Evolutionary conservation across 2,113 vertebrate genomes (phyloP), one percentile per base, ranked within the genome.

Genomic region (Gallinago media): DNA sequence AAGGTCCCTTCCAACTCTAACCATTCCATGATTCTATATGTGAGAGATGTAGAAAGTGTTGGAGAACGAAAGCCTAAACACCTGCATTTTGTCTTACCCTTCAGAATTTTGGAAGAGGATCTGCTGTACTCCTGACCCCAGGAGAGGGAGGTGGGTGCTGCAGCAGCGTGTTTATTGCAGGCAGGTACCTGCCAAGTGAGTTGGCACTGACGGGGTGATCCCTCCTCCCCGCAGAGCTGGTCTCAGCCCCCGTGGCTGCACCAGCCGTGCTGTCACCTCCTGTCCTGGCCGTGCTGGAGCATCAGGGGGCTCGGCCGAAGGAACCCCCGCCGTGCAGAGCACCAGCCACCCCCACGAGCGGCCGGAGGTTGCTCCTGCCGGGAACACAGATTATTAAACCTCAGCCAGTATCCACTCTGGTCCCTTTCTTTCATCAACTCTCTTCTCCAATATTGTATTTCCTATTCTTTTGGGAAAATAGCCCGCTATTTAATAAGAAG

Each of bases 361-460:
- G 56, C 26, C 5, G 0, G 77, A 47, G 88, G 58, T 4, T 46
- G 4, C n/a, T 70, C 77, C 90, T 63, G 50, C n/a, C 2, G 11
- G 55, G 71, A 75, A 2, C 34, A 11, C 2, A 5, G 82, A 7
- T 90, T 95, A 95, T 95, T 84, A 94, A 95, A 88, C 34, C 66
- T 88, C 88, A 74, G 52, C 47, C 49, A 23, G 74, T 8, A 11
- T 23, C 58, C 75, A 9, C 93, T 19, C 25, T 6, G 56, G 62
- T 34, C 66, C 62, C 47, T 66, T 66, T 7, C 86, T 79, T 92
- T 88, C 94, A 88, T 93, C 85, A 81, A 26, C 47, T 91, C 81
- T 85, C 77, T 34, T 38, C 88, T 96, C 66, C 96, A 88, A 94
- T 96, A 95, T 96, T 83, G 50, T n/a, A 36, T 83, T 93, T 47